A percentile compares a stretch with the other conserved stretches of the same genome.
These are phyloP conservation scores for Fringilla coelebs DNA, from an alignment of 2,797 vertebrate species.

Conservation along the genomic window DNA sequence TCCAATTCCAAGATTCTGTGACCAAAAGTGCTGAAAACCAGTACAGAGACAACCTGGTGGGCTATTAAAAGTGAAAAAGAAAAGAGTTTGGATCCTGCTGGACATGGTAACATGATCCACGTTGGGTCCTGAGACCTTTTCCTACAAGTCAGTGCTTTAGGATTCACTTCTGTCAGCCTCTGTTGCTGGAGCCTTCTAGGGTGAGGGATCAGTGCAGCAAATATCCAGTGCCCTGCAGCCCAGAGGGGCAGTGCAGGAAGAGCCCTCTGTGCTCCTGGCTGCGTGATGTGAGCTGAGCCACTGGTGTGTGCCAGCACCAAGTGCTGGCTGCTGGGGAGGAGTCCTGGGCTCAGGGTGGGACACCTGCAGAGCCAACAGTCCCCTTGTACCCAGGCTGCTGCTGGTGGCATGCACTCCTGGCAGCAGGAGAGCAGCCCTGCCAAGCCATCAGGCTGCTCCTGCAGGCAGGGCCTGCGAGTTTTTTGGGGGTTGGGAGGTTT, in stretches of 20 bases:
- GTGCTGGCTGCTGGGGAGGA: not conserved
- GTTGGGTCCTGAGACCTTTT: not conserved
- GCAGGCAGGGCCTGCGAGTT: not conserved
- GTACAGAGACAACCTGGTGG: not conserved
- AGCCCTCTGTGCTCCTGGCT: not conserved
- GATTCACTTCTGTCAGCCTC: not conserved
- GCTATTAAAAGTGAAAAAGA: not conserved
- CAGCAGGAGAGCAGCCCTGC: not conserved
- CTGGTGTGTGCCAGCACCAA: not conserved
- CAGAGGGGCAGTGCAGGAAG: not conserved
- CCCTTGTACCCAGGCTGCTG: accelerated
- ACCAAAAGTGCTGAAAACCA: not conserved
- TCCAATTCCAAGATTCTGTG: not conserved
- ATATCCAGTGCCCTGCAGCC: not conserved
- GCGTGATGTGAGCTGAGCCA: not conserved
- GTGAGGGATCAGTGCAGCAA: not conserved
- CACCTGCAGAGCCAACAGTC: not conserved
- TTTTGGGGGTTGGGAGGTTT: not conserved
- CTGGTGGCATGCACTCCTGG: not conserved
- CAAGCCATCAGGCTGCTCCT: not conserved
- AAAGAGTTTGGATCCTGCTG: not conserved
- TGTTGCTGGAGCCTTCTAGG: not conserved
- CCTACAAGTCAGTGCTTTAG: not conserved
- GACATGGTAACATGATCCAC: not conserved
- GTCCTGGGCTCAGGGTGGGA: not conserved